Conservation (phyloP, 2,797 vertebrate species). For the Tangara arthus region DNA sequence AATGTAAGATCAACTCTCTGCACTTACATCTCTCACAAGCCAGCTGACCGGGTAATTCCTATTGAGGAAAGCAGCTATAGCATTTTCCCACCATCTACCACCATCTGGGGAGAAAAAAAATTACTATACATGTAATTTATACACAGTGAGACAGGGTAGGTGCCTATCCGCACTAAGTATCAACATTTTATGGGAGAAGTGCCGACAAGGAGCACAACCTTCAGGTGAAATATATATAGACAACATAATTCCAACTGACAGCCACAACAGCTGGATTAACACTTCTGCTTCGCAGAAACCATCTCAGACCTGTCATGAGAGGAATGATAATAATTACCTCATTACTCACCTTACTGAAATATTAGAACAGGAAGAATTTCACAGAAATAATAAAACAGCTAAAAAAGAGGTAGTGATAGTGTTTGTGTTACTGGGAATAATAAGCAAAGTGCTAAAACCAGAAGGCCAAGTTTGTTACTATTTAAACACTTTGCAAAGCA, state of each 20-base stretch:
- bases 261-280: neutral
- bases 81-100: constrained; percentile 88
- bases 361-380: neutral
- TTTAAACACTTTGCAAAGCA: neutral
- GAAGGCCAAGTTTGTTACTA: neutral
- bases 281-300: neutral
- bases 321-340: neutral
- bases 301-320: neutral
- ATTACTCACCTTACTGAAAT: neutral
- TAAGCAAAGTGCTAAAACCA: neutral
- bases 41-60: constrained; percentile 86
- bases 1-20: rapidly evolving
- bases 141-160: neutral
- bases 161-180: neutral
- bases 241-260: neutral
- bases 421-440: neutral
- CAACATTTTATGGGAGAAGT: rapidly evolving
- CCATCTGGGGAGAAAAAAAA: constrained; percentile 65
- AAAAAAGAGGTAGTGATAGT: neutral
- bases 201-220: neutral
- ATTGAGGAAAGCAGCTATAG: constrained; percentile 81
- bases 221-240: neutral
- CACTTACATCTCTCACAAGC: constrained; percentile 89
- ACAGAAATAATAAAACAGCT: neutral
- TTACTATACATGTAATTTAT: neutral